Evolutionary conservation across 2,888 invertebrate species (phyloP).

Genomic region (Ypsolopha sequella): DNA sequence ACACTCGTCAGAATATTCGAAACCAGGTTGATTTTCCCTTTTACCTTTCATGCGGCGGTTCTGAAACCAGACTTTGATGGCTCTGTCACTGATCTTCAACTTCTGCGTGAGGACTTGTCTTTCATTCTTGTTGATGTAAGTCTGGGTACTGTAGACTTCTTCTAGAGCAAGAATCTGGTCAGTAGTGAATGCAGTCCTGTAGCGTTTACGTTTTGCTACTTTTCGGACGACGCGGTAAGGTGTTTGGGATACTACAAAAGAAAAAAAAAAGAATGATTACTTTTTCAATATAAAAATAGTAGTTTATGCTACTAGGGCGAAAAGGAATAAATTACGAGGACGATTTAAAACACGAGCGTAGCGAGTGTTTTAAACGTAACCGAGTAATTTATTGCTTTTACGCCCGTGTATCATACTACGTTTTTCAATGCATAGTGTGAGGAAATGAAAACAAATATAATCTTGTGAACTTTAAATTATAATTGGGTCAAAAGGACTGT

Average conservation of each 20-base stretch:
- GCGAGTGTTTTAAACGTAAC: no score
- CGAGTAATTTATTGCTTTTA: no score
- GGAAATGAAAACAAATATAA: no score
- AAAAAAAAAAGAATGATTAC: not conserved
- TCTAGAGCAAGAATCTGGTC: slow-evolving; percentile 79
- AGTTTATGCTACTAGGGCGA: no score
- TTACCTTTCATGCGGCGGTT: slow-evolving; percentile 74
- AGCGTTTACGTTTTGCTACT: slow-evolving; percentile 64
- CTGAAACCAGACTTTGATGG: slow-evolving; percentile 85
- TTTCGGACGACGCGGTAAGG: slow-evolving; percentile 17
- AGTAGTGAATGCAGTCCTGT: slow-evolving; percentile 81
- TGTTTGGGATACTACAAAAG: slow-evolving; percentile 18
- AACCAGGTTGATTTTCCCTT: slow-evolving; percentile 37
- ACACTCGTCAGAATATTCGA: slow-evolving; percentile 4
- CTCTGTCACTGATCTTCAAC: slow-evolving; percentile 73
- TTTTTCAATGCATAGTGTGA: no score
- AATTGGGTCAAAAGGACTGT: no score
- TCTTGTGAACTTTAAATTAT: no score
- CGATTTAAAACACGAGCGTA: no score
- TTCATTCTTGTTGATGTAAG: slow-evolving; percentile 78
- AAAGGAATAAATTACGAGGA: no score
- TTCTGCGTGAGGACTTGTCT: slow-evolving; percentile 74
- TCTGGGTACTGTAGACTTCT: slow-evolving; percentile 74
- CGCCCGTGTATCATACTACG: no score
- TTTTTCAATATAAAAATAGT: not conserved